Conservation (phyloP, 2,113 vertebrate genomes). For the Colius striatus region DNA sequence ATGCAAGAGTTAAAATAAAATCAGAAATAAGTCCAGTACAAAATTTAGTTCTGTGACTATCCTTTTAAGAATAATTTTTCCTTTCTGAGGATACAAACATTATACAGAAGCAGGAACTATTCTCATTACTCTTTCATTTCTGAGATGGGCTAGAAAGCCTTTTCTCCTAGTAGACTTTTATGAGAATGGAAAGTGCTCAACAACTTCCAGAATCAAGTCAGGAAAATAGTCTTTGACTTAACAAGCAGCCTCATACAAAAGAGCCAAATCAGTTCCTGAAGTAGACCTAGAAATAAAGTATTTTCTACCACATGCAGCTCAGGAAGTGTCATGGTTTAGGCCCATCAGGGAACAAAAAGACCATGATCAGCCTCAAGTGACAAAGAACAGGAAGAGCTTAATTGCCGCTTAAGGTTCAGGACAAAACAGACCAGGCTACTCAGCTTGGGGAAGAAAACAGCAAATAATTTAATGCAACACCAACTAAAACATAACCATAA, state of each 20-base stretch:
- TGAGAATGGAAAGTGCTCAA: background rate
- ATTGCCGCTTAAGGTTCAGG: too few species aligned
- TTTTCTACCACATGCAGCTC: background rate
- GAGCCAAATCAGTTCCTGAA: background rate
- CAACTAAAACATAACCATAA: too few species aligned
- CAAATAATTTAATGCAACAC: too few species aligned
- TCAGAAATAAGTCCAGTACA: background rate
- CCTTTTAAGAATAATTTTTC: background rate
- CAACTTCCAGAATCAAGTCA: background rate
- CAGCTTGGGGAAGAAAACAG: too few species aligned
- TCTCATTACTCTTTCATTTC: background rate
- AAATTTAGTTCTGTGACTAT: background rate
- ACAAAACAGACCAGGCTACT: too few species aligned
- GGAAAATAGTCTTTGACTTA: background rate
- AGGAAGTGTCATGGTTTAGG: too few species aligned
- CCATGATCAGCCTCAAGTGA: too few species aligned
- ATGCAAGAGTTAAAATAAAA: background rate
- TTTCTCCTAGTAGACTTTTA: background rate
- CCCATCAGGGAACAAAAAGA: too few species aligned
- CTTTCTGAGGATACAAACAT: background rate
- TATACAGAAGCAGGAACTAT: background rate
- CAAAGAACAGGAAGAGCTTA: too few species aligned
- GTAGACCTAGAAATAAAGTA: background rate
- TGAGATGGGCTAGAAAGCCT: background rate
- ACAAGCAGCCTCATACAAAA: background rate